phyloP scores from a whole-genome alignment of 1,140 invertebrate species.

The Caenorhabditis tropicalis region DNA sequence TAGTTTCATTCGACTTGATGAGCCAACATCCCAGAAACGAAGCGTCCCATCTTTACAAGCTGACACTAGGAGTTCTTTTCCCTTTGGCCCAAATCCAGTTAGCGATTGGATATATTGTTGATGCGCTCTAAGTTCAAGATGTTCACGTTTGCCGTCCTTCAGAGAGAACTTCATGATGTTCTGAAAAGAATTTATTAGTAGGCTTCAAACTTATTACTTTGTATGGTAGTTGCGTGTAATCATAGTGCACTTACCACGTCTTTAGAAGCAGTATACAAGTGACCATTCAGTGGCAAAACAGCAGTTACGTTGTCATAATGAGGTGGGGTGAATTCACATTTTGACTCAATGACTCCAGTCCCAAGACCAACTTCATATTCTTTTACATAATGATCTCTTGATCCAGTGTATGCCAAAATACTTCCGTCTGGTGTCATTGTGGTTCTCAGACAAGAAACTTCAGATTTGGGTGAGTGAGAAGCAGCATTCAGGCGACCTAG shows the following conservation, averaged over 20 bases:
- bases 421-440: conserved; percentile 35
- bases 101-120: conserved; percentile 52
- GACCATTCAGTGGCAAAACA: conserved; percentile 76
- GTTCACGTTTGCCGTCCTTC: conserved; percentile 51
- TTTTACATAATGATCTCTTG: conserved; percentile 86
- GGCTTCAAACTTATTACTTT: too few species aligned
- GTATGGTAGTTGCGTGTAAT: too few species aligned
- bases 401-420: conserved; percentile 80
- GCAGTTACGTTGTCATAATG: conserved; percentile 87
- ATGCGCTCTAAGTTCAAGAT: conserved; percentile 53
- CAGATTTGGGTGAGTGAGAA: conserved; percentile 55
- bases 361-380: conserved; percentile 62
- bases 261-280: conserved; percentile 84
- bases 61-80: conserved; percentile 77
- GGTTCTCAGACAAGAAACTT: conserved; percentile 55
- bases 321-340: conserved; percentile 82
- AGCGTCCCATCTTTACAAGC: conserved; percentile 82
- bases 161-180: conserved; percentile 57
- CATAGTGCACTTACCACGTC: conserved; percentile 83
- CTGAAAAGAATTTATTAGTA: too few species aligned
- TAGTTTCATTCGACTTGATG: conserved; percentile 29
- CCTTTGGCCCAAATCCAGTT: conserved; percentile 70
- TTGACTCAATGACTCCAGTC: conserved; percentile 76
- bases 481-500: conserved; percentile 47
- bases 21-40: conserved; percentile 77